Evolutionary conservation across 2,113 vertebrate genomes (phyloP).

Genomic region (Nycticebus coucang): DNA sequence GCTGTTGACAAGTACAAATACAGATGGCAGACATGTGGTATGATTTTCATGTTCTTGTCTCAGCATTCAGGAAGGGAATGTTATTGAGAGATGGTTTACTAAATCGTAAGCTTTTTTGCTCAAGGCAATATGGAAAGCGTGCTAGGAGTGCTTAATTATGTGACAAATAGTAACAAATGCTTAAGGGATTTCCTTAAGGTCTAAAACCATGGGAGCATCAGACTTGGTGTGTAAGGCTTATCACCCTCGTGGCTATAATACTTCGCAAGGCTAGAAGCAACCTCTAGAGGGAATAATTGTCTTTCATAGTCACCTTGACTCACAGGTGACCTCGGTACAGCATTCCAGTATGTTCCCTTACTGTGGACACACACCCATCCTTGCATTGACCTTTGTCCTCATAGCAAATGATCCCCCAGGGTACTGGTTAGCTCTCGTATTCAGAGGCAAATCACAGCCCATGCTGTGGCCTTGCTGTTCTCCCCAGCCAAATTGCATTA

Average conservation of each 20-base stretch:
- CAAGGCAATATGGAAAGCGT: background rate
- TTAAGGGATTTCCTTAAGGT: background rate
- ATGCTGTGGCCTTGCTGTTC: background rate
- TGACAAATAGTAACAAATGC: background rate
- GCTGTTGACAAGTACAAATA: slow-evolving; percentile 76
- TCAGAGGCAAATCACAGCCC: background rate
- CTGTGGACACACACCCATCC: background rate
- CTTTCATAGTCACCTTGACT: background rate
- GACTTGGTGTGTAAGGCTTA: background rate
- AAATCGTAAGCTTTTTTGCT: background rate
- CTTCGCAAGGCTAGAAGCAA: background rate
- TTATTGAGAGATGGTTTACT: slow-evolving; percentile 40
- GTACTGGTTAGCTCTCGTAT: background rate
- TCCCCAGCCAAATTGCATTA: background rate
- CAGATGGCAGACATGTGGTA: slow-evolving; percentile 73
- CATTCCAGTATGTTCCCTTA: background rate
- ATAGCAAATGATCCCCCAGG: background rate
- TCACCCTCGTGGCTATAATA: background rate
- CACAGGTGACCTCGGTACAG: background rate
- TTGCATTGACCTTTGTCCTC: background rate
- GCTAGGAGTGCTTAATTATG: slow-evolving; percentile 36
- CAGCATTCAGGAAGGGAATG: slow-evolving; percentile 41
- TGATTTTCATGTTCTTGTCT: slow-evolving; percentile 48
- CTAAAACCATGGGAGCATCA: background rate
- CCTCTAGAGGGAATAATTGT: background rate